Conservation (phyloP, 2,113 vertebrate species). For the Bambusicola thoracicus region DNA sequence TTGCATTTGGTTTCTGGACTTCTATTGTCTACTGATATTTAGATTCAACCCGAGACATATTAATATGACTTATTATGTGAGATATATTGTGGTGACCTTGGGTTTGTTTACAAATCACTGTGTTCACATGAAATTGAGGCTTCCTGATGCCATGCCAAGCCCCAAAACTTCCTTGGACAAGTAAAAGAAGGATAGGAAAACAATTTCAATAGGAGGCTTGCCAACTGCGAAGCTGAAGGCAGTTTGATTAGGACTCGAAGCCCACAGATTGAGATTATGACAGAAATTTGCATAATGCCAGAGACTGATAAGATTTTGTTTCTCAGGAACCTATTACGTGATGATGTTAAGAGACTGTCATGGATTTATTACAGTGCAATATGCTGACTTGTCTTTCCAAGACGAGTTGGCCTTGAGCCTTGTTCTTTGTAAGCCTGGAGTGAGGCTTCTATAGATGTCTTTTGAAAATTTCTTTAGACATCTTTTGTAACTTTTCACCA, state of each 20-base stretch:
- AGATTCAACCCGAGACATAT: slow-evolving; percentile 4
- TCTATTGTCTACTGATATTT: not conserved
- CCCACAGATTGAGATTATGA: slow-evolving; percentile 76
- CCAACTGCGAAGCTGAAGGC: slow-evolving; percentile 71
- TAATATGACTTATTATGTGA: slow-evolving; percentile 32
- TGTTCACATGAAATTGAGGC: slow-evolving; percentile 58
- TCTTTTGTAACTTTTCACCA: slow-evolving; percentile 70
- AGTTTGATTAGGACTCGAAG: slow-evolving; percentile 73
- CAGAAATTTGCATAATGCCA: slow-evolving; percentile 75
- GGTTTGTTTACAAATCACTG: slow-evolving; percentile 57
- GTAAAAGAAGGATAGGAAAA: slow-evolving; percentile 51
- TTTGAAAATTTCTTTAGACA: slow-evolving; percentile 73
- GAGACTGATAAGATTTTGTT: slow-evolving; percentile 73
- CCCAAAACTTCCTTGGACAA: slow-evolving; percentile 67
- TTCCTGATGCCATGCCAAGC: slow-evolving; percentile 70
- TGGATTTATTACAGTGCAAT: slow-evolving; percentile 74
- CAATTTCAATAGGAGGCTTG: slow-evolving; percentile 60
- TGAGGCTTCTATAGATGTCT: slow-evolving; percentile 69
- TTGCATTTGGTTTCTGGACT: not conserved
- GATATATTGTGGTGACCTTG: slow-evolving; percentile 37
- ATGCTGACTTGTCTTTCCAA: slow-evolving; percentile 76
- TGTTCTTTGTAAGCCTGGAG: slow-evolving; percentile 68
- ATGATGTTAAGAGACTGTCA: slow-evolving; percentile 75
- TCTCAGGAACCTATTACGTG: slow-evolving; percentile 75
- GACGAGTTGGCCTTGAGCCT: slow-evolving; percentile 73